Percentiles rank a stretch among this genome's conserved stretches.
Conservation (phyloP, 1,140 invertebrate species). For the Neodiprion fabricii region DNA sequence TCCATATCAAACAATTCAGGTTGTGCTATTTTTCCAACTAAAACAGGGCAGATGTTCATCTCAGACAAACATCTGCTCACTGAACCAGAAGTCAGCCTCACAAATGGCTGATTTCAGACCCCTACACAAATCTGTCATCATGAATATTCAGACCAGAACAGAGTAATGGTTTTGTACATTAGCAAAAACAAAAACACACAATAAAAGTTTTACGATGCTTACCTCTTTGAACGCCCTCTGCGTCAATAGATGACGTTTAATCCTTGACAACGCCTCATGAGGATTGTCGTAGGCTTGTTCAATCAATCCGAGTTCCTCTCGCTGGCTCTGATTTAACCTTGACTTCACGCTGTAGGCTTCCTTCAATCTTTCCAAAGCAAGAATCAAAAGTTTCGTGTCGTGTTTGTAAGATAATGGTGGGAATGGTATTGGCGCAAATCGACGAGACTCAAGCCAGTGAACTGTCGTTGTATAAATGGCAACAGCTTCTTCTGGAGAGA, state of each 20-base stretch:
- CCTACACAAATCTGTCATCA: slow-evolving; percentile 20
- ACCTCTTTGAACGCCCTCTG: slow-evolving; percentile 98
- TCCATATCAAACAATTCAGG: slow-evolving; percentile 9
- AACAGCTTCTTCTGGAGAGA: slow-evolving; percentile 98
- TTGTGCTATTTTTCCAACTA: neutral
- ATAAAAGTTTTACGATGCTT: slow-evolving; percentile 23
- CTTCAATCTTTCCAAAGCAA: slow-evolving; percentile 95
- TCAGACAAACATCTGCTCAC: slow-evolving; percentile 12
- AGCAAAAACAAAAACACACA: too few relatives aligned
- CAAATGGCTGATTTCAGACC: slow-evolving; percentile 18
- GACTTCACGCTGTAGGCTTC: slow-evolving; percentile 99
- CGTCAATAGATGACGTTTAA: slow-evolving; percentile 98
- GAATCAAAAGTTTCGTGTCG: slow-evolving; percentile 97
- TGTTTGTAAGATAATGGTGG: slow-evolving; percentile 99
- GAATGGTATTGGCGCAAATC: slow-evolving; percentile 99
- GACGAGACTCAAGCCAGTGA: slow-evolving; percentile 97
- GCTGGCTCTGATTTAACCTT: slow-evolving; percentile 96
- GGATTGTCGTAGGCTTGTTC: slow-evolving; percentile 99
- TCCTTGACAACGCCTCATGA: slow-evolving; percentile 97
- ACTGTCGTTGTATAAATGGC: slow-evolving; percentile 99
- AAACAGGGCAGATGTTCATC: neutral
- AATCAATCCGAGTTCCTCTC: slow-evolving; percentile 97
- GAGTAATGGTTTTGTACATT: too few relatives aligned
- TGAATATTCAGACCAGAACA: neutral
- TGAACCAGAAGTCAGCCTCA: neutral